Conservation (phyloP, 2,113 vertebrate genomes). For the Felis chaus region DNA sequence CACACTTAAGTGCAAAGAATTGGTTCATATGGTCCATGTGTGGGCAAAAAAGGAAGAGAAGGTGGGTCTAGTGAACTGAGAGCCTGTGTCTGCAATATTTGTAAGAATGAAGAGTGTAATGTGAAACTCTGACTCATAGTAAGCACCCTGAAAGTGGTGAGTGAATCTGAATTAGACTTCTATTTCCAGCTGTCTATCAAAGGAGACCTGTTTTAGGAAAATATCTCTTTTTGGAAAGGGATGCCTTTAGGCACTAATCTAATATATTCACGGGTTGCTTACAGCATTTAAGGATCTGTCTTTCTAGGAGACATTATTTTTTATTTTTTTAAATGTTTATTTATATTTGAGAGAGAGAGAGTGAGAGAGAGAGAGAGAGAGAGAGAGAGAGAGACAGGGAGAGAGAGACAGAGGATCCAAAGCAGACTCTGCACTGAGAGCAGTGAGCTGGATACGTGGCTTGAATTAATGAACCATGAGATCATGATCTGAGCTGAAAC, state of each 20-base stretch:
- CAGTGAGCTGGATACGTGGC: no score
- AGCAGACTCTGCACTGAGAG: no score
- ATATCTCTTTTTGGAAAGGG: background rate
- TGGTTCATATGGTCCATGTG: background rate
- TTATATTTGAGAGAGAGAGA: no score
- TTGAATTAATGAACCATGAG: no score
- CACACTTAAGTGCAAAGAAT: background rate
- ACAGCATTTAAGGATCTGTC: background rate
- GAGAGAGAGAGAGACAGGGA: no score
- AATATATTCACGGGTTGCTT: background rate
- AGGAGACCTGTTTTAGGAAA: background rate
- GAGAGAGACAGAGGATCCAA: no score
- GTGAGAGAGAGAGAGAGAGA: no score
- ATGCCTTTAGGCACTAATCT: background rate
- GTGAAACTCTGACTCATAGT: background rate
- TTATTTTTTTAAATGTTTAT: background rate
- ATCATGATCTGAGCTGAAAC: no score
- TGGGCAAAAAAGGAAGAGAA: background rate
- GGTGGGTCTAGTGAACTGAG: background rate
- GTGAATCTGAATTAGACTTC: background rate
- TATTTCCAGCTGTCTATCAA: background rate
- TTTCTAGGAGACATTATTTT: background rate
- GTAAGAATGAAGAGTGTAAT: background rate
- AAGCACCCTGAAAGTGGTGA: background rate
- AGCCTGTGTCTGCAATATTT: background rate